phyloP scores from a whole-genome alignment of 1,140 invertebrate genomes.

The Artemia franciscana region DNA sequence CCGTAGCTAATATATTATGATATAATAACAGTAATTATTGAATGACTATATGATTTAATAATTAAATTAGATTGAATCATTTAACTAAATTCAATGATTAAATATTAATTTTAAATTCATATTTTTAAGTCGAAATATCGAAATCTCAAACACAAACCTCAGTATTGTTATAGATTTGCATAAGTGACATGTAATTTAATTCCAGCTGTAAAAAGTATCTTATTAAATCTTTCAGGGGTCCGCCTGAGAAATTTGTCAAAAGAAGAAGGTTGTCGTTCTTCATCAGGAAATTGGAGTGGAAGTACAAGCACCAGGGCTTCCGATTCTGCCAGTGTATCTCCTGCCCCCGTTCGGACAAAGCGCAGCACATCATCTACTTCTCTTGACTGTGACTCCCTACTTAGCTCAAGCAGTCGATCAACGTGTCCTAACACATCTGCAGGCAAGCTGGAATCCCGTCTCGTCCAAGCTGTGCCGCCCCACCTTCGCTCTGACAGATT shows the following conservation, averaged over 20 bases:
- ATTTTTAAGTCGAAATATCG: too few species aligned
- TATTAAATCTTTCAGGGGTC: neutral
- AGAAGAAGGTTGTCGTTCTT: conserved; percentile 54
- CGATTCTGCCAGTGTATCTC: conserved; percentile 32
- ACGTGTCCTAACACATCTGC: conserved; percentile 9
- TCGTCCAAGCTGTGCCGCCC: conserved; percentile 13
- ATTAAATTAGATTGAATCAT: too few species aligned
- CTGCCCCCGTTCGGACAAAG: conserved; percentile 13
- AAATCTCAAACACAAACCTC: too few species aligned
- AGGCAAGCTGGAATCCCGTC: conserved; percentile 8
- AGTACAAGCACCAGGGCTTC: conserved; percentile 59
- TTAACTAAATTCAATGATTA: too few species aligned
- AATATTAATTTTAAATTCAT: too few species aligned
- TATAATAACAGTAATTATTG: too few species aligned
- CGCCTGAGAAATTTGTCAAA: conserved; percentile 22
- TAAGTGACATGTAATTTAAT: too few species aligned
- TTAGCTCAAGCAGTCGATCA: conserved; percentile 18
- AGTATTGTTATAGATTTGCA: too few species aligned
- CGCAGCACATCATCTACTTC: conserved; percentile 1
- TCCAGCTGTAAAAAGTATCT: too few species aligned
- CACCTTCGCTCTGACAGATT: conserved; percentile 10
- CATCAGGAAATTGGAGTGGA: conserved; percentile 79
- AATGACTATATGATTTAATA: too few species aligned
- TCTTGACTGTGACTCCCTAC: conserved; percentile 7
- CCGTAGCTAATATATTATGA: too few species aligned